Conservation (phyloP, 2,888 invertebrate genomes). For the Pollenia griseotomentosa region DNA sequence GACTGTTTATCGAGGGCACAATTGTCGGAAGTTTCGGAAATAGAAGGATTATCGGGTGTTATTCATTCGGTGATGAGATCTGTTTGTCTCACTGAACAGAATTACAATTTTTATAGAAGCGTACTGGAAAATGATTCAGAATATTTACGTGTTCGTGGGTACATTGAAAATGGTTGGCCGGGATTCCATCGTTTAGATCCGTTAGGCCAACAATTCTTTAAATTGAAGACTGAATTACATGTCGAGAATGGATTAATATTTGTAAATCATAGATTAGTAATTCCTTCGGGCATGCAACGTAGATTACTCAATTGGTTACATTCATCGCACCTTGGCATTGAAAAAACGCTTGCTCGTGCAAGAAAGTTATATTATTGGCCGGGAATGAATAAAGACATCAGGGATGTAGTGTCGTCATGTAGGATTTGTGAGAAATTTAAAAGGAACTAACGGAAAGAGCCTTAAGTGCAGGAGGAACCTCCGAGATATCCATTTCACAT, state of each 20-base stretch:
- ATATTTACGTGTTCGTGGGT: not conserved
- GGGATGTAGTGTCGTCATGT: not conserved
- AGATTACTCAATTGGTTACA: not conserved
- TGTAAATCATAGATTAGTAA: too few species aligned
- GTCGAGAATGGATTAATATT: too few species aligned
- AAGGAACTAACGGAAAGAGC: too few species aligned
- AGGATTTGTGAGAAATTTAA: too few species aligned
- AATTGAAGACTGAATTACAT: not conserved
- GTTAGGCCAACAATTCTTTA: not conserved
- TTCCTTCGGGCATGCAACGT: not conserved
- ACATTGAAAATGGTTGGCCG: too few species aligned
- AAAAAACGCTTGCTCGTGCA: not conserved
- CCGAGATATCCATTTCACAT: too few species aligned
- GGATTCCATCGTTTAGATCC: not conserved
- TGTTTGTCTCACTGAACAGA: constrained; percentile 61
- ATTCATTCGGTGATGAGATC: not conserved
- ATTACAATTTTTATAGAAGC: constrained; percentile 5
- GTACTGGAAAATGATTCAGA: not conserved
- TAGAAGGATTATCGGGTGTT: constrained; percentile 28
- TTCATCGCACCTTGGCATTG: not conserved
- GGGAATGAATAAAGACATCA: not conserved
- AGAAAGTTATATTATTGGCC: constrained; percentile 6
- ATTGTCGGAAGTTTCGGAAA: not conserved
- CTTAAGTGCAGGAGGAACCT: too few species aligned
- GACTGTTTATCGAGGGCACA: not conserved